Base-by-base conservation (phyloP, 2,113 vertebrate genomes). In the Apteryx owenii region DNA sequence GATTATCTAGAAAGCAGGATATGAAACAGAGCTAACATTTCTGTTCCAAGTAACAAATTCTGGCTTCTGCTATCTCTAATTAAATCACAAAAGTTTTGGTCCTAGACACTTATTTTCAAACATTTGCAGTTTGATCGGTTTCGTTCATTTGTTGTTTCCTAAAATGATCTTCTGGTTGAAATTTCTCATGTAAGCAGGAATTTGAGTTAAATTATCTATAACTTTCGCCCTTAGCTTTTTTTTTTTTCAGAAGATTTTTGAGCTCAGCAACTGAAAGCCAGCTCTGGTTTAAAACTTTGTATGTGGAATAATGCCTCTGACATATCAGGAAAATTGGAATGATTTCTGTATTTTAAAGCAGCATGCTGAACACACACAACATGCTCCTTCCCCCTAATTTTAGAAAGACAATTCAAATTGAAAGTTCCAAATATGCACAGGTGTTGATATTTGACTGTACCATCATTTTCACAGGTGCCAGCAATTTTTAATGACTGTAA, bases 201-300 rank as follows among this genome's bases (percentile, higher is more conserved):
- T 58, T 77, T 70, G 13, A 73, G 8, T 69, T 26, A 91, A 94
- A 81, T 75, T 58, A 54, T 64, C 29, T 29, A 42, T 46, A 70
- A 81, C 70, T 60, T 73, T 73, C 78, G 33, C 28, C 21, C 31
- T 79, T 60, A 66, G 18, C 16, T 65, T 11, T 29, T 79, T 85
- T n/a, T 79, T 84, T 90, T 95, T 84, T 38, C 60, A 64, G 33
- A 70, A 83, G 21, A 62, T 61, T 94, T 94, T 85, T 90, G 40
- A 79, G 42, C 14, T 44, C 17, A 77, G 28, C 17, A 71, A 80
- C 18, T 65, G 25, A 83, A 95, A 94, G 38, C 9, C 20, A 79
- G 42, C 26, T 51, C 82, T 81, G 51, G 51, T 88, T 94, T 78
- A 65, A 76, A 86, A 90, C 17, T 78, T 38, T 8, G 4, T 72